These are phyloP conservation scores for Melikaiella ostensackeni DNA, from an alignment of 2,888 invertebrate genomes.

Conservation along the genomic window DNA sequence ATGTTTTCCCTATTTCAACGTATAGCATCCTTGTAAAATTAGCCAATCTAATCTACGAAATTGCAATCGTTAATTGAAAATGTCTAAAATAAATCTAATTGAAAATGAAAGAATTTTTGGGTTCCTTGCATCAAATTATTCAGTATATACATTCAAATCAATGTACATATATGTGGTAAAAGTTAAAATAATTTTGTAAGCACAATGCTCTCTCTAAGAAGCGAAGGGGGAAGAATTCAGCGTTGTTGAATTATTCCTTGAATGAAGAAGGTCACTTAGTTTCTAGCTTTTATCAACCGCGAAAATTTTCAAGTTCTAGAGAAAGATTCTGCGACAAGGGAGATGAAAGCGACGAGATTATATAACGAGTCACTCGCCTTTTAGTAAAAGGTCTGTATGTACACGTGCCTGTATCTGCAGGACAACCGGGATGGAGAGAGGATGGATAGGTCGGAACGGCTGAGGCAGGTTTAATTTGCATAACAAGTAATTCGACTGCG, in stretches of 20 bases:
- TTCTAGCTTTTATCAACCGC: slow-evolving; percentile 44
- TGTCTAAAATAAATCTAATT: no score
- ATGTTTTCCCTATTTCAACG: no score
- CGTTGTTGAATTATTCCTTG: neutral
- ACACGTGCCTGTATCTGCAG: slow-evolving; percentile 46
- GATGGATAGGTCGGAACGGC: slow-evolving; percentile 50
- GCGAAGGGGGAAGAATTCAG: neutral
- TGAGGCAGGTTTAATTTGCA: slow-evolving; percentile 57
- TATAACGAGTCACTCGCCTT: slow-evolving; percentile 39
- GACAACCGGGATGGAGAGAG: slow-evolving; percentile 49
- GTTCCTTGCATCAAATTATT: no score
- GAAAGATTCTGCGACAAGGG: slow-evolving; percentile 28
- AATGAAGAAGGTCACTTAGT: slow-evolving; percentile 40
- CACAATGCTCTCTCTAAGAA: no score
- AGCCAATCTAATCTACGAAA: no score
- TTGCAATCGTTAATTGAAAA: no score
- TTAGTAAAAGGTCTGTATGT: slow-evolving; percentile 42
- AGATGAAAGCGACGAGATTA: slow-evolving; percentile 13
- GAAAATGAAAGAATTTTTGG: no score
- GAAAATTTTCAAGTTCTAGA: slow-evolving; percentile 19
- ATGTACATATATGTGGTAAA: no score
- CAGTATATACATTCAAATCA: no score
- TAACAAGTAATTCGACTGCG: slow-evolving; percentile 59
- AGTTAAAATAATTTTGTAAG: no score
- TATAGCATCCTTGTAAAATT: no score